phyloP scores from a whole-genome alignment of 2,888 invertebrate genomes.

The Plagodis dolabraria region DNA sequence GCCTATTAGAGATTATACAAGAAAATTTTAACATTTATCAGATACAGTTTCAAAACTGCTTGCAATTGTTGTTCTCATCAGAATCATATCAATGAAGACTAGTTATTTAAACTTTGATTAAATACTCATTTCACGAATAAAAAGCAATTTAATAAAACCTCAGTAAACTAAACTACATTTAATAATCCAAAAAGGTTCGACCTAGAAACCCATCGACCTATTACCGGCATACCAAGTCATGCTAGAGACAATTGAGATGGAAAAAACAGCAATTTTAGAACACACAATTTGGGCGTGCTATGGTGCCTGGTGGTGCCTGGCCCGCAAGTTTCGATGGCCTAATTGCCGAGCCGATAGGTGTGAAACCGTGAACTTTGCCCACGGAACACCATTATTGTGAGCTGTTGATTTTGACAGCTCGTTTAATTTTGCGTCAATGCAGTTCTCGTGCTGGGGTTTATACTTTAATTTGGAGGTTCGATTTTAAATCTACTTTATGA shows the following conservation, averaged over 20 bases:
- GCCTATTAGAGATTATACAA: too few species aligned
- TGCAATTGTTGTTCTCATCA: too few species aligned
- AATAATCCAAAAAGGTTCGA: slow-evolving; percentile 18
- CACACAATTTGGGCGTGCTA: slow-evolving; percentile 35
- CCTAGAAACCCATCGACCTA: slow-evolving; percentile 35
- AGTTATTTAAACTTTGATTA: background rate
- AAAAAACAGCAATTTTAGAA: slow-evolving; percentile 36
- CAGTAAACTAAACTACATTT: slow-evolving; percentile 12
- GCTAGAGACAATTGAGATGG: slow-evolving; percentile 37
- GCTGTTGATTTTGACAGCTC: slow-evolving; percentile 46
- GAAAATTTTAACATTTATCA: too few species aligned
- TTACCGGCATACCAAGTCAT: slow-evolving; percentile 34
- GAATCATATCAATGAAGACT: background rate
- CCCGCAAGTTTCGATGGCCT: slow-evolving; percentile 37
- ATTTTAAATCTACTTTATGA: slow-evolving; percentile 29
- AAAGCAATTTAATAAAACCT: background rate
- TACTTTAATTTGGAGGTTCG: slow-evolving; percentile 27
- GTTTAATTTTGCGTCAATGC: slow-evolving; percentile 44
- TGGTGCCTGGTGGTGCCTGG: slow-evolving; percentile 48
- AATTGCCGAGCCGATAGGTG: slow-evolving; percentile 55
- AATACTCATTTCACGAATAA: background rate
- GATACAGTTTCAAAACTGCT: too few species aligned
- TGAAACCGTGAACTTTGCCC: slow-evolving; percentile 40
- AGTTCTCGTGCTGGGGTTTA: slow-evolving; percentile 25
- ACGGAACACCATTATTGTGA: slow-evolving; percentile 40